phyloP scores from a whole-genome alignment of 2,888 invertebrate species.

The Drosophila hamatofila region DNA sequence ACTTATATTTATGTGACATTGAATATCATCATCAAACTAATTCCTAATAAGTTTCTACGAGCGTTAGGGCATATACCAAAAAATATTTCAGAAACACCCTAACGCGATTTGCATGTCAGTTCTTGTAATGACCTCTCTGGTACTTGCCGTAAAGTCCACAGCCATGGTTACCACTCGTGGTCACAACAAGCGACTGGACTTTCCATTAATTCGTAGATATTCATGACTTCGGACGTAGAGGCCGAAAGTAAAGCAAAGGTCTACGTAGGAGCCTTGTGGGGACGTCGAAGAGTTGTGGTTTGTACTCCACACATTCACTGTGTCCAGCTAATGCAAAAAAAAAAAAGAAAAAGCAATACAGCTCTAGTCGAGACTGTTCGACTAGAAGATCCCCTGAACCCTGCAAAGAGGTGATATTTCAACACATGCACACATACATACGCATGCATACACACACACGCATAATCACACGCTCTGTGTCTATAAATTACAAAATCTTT shows the following conservation, averaged over 20 bases:
- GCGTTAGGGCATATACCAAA: constrained; percentile 14
- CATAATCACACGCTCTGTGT: no score
- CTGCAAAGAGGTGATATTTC: no score
- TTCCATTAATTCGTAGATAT: constrained; percentile 75
- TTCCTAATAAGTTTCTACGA: constrained; percentile 6
- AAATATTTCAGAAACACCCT: constrained; percentile 51
- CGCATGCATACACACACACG: no score
- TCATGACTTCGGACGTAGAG: constrained; percentile 56
- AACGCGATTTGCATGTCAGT: constrained; percentile 52
- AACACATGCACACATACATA: no score
- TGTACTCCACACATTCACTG: constrained; percentile 23
- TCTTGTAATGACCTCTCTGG: constrained; percentile 61
- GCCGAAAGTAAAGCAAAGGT: constrained; percentile 32
- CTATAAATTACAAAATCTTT: no score
- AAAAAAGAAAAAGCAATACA: no score
- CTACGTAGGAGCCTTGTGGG: constrained; percentile 40
- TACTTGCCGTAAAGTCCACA: constrained; percentile 45
- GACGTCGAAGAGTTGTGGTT: constrained; percentile 43
- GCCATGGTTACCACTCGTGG: constrained; percentile 73
- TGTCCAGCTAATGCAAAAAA: constrained; percentile 15
- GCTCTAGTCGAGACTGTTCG: no score
- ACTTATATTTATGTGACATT: not conserved
- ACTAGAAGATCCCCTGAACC: no score
- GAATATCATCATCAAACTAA: constrained; percentile 2
- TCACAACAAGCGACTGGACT: constrained; percentile 76